Conservation (phyloP, 2,113 vertebrate genomes). For the Syngnathus scovelli region DNA sequence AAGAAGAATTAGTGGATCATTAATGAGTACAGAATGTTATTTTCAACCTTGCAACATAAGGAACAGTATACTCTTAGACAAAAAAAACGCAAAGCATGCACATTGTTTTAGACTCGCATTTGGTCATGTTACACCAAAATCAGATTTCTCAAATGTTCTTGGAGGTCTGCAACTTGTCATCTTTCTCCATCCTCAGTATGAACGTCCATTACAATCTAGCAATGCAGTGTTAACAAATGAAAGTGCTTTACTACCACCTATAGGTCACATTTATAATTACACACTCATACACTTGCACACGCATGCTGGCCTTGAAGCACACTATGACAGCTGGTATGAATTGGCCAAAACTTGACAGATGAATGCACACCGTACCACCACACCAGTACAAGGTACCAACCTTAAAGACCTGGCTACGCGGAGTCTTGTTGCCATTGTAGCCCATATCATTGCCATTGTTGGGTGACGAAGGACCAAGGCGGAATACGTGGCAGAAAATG, state of each 20-base stretch:
- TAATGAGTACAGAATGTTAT: background rate
- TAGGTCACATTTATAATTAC: background rate
- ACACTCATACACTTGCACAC: background rate
- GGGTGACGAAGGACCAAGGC: slow-evolving; percentile 88
- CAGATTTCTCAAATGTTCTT: background rate
- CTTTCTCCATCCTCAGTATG: background rate
- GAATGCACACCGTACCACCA: too few relatives aligned
- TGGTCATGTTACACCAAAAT: background rate
- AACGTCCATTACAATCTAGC: background rate
- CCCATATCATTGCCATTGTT: slow-evolving; percentile 95
- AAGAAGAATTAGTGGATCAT: background rate
- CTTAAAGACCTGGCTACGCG: slow-evolving; percentile 97
- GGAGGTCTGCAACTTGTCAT: background rate
- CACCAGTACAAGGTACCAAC: slow-evolving; percentile 54
- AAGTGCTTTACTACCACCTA: background rate
- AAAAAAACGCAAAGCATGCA: background rate
- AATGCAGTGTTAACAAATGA: background rate
- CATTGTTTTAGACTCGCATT: background rate
- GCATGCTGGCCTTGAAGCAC: background rate
- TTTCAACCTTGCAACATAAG: background rate
- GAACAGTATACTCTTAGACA: background rate
- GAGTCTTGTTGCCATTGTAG: slow-evolving; percentile 98
- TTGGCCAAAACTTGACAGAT: background rate
- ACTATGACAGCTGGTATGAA: background rate
- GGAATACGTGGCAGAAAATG: slow-evolving; percentile 96